Conservation (phyloP, 2,888 invertebrate species). For the Drosophila neonasuta region DNA sequence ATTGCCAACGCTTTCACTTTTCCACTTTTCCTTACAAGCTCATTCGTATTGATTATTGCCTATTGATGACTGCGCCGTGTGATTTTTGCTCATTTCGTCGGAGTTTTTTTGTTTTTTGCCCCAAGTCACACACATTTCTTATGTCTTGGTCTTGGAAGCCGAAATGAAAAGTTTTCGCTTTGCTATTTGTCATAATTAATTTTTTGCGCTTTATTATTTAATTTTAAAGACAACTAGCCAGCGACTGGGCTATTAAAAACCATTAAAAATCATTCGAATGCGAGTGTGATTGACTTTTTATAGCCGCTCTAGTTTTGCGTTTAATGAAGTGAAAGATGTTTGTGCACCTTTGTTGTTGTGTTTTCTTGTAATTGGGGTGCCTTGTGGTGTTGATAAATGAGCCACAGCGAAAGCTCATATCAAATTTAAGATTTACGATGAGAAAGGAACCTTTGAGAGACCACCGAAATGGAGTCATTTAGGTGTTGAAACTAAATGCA, state of each 20-base stretch:
- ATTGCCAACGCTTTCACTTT: slow-evolving; percentile 69
- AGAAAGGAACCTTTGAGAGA: slow-evolving; percentile 21
- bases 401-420: slow-evolving; percentile 57
- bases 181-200: slow-evolving; percentile 73
- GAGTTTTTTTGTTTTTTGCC: background rate
- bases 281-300: slow-evolving; percentile 33
- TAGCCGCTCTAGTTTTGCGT: slow-evolving; percentile 54
- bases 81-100: slow-evolving; percentile 46
- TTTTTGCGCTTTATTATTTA: slow-evolving; percentile 64
- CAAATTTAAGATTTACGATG: slow-evolving; percentile 18
- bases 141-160: slow-evolving; percentile 8
- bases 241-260: slow-evolving; percentile 40
- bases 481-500: slow-evolving; percentile 10
- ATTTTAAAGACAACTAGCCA: slow-evolving; percentile 48
- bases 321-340: slow-evolving; percentile 45
- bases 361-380: background rate
- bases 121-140: slow-evolving; percentile 16
- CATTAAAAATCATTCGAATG: slow-evolving; percentile 47
- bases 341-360: slow-evolving; percentile 15
- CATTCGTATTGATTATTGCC: slow-evolving; percentile 69
- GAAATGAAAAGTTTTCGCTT: slow-evolving; percentile 71
- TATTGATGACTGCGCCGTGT: slow-evolving; percentile 50
- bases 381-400: slow-evolving; percentile 50
- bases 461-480: background rate
- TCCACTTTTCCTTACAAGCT: slow-evolving; percentile 63